Percentiles rank a stretch among this genome's conserved stretches.
Conservation (phyloP, 2,888 invertebrate species). For the Chrysodeixis includens region DNA sequence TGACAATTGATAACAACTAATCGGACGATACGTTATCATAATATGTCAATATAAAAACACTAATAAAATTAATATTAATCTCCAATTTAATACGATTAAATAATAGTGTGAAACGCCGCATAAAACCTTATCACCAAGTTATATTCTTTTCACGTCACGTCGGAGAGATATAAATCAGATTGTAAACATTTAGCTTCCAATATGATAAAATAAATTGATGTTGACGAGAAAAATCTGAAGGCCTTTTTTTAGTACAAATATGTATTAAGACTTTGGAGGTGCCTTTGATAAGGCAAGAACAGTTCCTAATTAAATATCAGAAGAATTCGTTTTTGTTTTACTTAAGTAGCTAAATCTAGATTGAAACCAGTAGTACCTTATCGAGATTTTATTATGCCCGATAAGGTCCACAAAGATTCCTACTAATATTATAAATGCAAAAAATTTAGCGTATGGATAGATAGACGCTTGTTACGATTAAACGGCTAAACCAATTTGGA, state of each 20-base stretch:
- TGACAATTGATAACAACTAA: neutral
- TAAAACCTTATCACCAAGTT: constrained; percentile 35
- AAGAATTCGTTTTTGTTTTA: no score
- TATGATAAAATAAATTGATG: constrained; percentile 32
- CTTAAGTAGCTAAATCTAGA: no score
- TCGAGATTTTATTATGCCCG: no score
- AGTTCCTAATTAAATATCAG: no score
- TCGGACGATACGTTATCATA: constrained; percentile 27
- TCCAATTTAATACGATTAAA: constrained; percentile 28
- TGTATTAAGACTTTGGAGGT: constrained; percentile 16
- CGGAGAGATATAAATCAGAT: constrained; percentile 52
- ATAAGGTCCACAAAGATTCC: no score
- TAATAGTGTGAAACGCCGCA: constrained; percentile 27
- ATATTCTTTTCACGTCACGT: constrained; percentile 54
- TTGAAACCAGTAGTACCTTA: no score
- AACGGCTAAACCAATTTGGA: no score
- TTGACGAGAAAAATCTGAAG: constrained; percentile 16
- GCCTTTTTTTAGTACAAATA: constrained; percentile 26
- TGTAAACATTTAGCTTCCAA: constrained; percentile 39
- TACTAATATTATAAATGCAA: no score
- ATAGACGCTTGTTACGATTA: no score
- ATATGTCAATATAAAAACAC: constrained; percentile 20
- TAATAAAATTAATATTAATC: constrained; percentile 45
- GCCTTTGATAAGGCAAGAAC: constrained; percentile 20
- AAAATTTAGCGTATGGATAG: no score